A percentile compares a stretch with the other conserved stretches of the same genome.
phyloP scores from a whole-genome alignment of 2,113 vertebrate species.

The Garra rufa region DNA sequence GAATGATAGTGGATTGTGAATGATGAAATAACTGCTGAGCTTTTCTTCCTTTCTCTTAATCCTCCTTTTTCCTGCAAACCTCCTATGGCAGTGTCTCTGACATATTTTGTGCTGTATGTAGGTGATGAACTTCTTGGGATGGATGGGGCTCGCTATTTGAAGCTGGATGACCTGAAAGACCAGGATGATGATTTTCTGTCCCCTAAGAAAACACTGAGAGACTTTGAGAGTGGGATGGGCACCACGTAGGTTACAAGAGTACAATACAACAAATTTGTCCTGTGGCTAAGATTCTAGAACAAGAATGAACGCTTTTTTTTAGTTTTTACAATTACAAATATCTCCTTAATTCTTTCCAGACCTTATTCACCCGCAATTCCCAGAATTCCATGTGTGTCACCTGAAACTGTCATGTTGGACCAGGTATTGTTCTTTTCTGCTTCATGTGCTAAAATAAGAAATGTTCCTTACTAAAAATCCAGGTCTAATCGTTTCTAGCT shows the following conservation, averaged over 20 bases:
- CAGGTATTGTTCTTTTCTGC: slow-evolving; percentile 68
- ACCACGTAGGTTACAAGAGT: slow-evolving; percentile 72
- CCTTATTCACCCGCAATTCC: slow-evolving; percentile 89
- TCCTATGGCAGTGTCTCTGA: slow-evolving; percentile 32
- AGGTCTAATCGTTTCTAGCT: background rate
- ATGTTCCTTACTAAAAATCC: background rate
- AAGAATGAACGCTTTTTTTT: background rate
- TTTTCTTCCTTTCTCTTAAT: slow-evolving; percentile 52
- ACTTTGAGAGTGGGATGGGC: slow-evolving; percentile 79
- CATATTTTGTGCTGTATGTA: slow-evolving; percentile 52
- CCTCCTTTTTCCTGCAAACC: background rate
- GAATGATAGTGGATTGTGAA: slow-evolving; percentile 49
- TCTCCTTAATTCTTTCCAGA: slow-evolving; percentile 68
- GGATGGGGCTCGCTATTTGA: slow-evolving; percentile 79
- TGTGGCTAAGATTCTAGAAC: background rate
- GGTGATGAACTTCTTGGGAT: slow-evolving; percentile 80
- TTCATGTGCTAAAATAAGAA: background rate
- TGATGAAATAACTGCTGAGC: slow-evolving; percentile 18
- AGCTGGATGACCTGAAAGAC: slow-evolving; percentile 82
- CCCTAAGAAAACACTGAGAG: slow-evolving; percentile 77
- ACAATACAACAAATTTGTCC: background rate
- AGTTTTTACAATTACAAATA: too few relatives aligned
- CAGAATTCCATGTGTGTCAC: slow-evolving; percentile 88
- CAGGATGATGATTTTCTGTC: slow-evolving; percentile 83
- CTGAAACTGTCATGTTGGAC: slow-evolving; percentile 89